A percentile compares a stretch with the other conserved stretches of the same genome.
Conservation (phyloP, 2,797 vertebrate species). For the Oreortyx pictus region DNA sequence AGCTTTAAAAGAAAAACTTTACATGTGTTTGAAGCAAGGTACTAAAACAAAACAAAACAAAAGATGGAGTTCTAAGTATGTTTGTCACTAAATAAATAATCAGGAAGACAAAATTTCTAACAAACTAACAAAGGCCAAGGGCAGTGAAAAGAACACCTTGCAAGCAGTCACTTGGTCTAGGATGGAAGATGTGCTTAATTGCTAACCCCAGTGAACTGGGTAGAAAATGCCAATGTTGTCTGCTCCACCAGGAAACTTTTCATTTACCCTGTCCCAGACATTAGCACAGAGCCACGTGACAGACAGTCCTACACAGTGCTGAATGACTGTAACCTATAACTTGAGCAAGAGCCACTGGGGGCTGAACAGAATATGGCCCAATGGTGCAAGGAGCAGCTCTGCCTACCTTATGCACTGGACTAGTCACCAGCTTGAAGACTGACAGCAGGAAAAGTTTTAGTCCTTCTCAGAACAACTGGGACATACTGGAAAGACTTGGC, state of each 20-base stretch:
- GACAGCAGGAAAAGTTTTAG: background rate
- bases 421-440: background rate
- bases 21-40: background rate
- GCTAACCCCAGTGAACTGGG: background rate
- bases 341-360: background rate
- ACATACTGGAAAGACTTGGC: background rate
- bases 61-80: background rate
- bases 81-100: background rate
- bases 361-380: background rate
- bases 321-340: background rate
- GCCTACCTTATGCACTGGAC: background rate
- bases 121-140: background rate
- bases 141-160: background rate
- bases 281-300: background rate
- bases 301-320: fast-evolving
- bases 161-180: background rate
- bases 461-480: background rate
- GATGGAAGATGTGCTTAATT: background rate
- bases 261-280: background rate
- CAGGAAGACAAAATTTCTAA: background rate
- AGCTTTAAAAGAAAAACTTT: background rate
- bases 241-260: background rate
- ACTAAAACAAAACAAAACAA: background rate
- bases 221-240: background rate
- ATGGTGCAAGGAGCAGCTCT: background rate